phyloP scores from a whole-genome alignment of 1,140 invertebrate species.

The Trypoxylus dichotomus region DNA sequence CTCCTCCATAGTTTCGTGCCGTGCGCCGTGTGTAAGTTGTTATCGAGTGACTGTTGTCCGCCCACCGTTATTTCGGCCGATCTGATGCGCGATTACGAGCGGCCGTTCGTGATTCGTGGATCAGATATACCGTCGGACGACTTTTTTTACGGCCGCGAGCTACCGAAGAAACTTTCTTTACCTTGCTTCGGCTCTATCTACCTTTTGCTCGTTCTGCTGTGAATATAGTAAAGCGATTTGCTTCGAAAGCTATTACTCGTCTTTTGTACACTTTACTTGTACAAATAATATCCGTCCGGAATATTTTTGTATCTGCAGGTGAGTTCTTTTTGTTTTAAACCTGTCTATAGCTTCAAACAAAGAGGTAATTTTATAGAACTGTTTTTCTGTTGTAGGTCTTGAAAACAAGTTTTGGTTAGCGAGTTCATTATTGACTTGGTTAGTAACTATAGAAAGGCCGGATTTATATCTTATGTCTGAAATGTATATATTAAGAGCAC shows the following conservation, averaged over 20 bases:
- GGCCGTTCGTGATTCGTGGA: constrained; percentile 39
- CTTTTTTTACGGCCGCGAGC: constrained; percentile 35
- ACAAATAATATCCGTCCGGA: too few species aligned
- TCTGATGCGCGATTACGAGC: constrained; percentile 37
- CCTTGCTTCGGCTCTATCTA: background rate
- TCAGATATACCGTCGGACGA: constrained; percentile 34
- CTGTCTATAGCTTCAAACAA: too few species aligned
- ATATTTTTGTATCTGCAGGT: too few species aligned
- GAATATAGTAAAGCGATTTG: background rate
- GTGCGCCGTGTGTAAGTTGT: constrained; percentile 19
- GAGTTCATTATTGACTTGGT: too few species aligned
- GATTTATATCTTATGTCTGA: too few species aligned
- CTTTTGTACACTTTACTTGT: too few species aligned
- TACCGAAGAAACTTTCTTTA: constrained; percentile 24
- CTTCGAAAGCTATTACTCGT: background rate
- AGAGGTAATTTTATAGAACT: too few species aligned
- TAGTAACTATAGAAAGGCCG: too few species aligned
- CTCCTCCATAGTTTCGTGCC: background rate
- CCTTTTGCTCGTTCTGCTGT: background rate
- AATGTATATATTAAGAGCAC: too few species aligned
- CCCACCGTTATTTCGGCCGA: constrained; percentile 33
- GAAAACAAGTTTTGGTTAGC: too few species aligned
- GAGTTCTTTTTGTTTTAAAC: too few species aligned
- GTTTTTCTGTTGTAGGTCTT: too few species aligned
- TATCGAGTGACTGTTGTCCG: constrained; percentile 17